phyloP scores from a whole-genome alignment of 2,113 vertebrate genomes.

The Trogon melanurus region DNA sequence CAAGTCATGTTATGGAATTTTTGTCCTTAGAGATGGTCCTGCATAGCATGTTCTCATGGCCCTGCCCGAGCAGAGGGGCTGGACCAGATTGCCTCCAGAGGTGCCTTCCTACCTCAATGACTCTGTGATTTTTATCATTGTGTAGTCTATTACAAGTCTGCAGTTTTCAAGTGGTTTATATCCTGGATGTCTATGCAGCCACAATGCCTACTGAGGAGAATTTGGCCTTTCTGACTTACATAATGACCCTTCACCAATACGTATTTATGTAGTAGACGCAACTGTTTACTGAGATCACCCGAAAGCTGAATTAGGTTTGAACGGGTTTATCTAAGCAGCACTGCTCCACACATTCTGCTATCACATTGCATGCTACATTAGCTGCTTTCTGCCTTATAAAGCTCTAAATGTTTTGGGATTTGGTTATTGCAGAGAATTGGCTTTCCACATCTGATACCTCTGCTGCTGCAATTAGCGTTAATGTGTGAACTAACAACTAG shows the following conservation, averaged over 20 bases:
- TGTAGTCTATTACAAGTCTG: neutral
- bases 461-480: slow-evolving; percentile 40
- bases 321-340: slow-evolving; percentile 5
- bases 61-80: neutral
- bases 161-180: neutral
- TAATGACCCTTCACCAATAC: neutral
- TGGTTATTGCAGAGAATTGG: neutral
- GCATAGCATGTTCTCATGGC: rapidly evolving
- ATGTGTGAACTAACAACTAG: slow-evolving; percentile 11
- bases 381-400: slow-evolving; percentile 43
- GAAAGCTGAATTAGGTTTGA: slow-evolving; percentile 25
- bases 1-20: neutral
- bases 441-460: slow-evolving; percentile 27
- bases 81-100: neutral
- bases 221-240: neutral
- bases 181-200: neutral
- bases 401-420: slow-evolving; percentile 19
- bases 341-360: neutral
- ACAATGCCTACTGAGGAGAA: neutral
- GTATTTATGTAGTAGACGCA: neutral
- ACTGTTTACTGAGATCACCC: neutral
- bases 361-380: neutral
- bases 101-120: neutral
- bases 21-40: neutral
- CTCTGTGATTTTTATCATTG: neutral